Evolutionary conservation across 2,113 vertebrate species (phyloP).

Genomic region (Stegastes partitus): DNA sequence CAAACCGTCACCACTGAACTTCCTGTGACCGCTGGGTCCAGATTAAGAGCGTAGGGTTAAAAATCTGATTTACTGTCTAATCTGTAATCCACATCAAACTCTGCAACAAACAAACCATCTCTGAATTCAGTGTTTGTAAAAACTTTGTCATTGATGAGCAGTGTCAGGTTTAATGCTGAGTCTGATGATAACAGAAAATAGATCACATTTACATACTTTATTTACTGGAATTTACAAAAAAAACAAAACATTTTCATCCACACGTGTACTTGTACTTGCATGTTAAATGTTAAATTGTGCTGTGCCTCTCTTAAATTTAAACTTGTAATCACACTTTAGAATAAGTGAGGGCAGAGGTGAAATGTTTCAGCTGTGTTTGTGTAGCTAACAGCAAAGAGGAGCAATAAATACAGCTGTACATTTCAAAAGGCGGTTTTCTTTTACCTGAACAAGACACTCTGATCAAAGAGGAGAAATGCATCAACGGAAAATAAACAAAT

Average conservation of each 20-base stretch:
- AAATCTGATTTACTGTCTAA: slow-evolving; percentile 29
- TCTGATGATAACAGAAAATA: slow-evolving; percentile 8
- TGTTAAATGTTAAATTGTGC: no score
- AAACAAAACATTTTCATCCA: neutral
- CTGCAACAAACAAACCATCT: neutral
- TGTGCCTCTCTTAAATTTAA: slow-evolving; percentile 22
- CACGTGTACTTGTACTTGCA: neutral
- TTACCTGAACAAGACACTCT: neutral
- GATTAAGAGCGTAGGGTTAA: slow-evolving; percentile 27
- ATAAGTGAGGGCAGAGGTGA: neutral
- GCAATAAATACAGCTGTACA: neutral
- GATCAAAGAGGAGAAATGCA: neutral
- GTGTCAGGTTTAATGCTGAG: neutral
- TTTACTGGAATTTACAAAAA: neutral
- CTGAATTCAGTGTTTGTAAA: neutral
- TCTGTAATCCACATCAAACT: neutral
- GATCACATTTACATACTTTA: neutral
- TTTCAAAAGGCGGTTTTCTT: neutral
- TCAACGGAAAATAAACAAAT: neutral
- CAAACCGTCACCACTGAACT: neutral
- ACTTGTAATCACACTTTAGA: slow-evolving; percentile 24
- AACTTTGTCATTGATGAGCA: neutral
- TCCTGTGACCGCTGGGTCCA: slow-evolving; percentile 3
- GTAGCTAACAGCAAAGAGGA: neutral
- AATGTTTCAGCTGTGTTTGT: slow-evolving; percentile 4